These are phyloP conservation scores for Creontiades dilutus DNA, from an alignment of 2,888 invertebrate genomes.

Conservation along the genomic window DNA sequence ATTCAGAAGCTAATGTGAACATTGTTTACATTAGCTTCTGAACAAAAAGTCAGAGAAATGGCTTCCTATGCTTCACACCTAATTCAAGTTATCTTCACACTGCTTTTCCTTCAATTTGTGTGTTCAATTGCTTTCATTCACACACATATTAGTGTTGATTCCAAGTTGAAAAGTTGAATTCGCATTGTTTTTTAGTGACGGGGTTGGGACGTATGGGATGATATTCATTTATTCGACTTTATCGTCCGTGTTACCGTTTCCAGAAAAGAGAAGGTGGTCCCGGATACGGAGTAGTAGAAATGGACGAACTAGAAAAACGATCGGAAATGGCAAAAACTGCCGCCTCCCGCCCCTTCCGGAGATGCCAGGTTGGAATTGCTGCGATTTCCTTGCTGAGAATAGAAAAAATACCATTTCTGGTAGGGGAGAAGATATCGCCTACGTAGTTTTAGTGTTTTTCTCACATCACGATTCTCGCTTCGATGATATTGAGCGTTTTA, in stretches of 20 bases:
- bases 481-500: background rate
- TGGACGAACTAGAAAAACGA: slow-evolving; percentile 33
- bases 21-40: too few relatives aligned
- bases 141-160: too few relatives aligned
- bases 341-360: background rate
- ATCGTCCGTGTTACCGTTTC: background rate
- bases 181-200: too few relatives aligned
- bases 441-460: background rate
- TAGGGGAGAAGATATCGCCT: background rate
- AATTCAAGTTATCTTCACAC: too few relatives aligned
- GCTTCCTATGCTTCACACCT: too few relatives aligned
- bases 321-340: slow-evolving; percentile 37
- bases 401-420: background rate
- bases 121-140: too few relatives aligned
- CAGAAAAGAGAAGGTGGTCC: background rate
- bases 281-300: background rate
- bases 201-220: too few relatives aligned
- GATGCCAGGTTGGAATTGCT: background rate
- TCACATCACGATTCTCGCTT: background rate
- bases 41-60: too few relatives aligned
- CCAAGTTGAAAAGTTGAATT: too few relatives aligned
- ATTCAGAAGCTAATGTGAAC: too few relatives aligned
- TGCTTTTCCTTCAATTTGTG: too few relatives aligned
- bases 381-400: slow-evolving; percentile 21
- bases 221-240: background rate